Evolutionary conservation across 2,888 invertebrate species (phyloP), one percentile per base, ranked within the genome.

Genomic region (Drosophila basisetae): DNA sequence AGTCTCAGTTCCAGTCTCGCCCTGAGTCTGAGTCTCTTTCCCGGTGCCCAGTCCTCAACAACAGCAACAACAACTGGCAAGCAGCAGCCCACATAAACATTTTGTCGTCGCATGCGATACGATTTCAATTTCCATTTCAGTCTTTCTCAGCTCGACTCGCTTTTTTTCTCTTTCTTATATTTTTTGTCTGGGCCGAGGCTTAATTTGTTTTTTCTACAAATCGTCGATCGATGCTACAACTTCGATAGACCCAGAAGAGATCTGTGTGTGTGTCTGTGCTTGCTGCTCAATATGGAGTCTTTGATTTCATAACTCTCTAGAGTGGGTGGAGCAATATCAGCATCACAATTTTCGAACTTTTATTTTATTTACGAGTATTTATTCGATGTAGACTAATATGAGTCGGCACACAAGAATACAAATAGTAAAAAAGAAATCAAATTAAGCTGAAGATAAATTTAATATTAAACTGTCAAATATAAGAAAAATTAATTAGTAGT

Each of bases 151-250:
- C 60, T 70, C 79, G 79, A 78, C 77, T 49, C 73, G 55, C 64
- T 81, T 58, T 53, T 52, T 52, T 30, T 31, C 5, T 28, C 3
- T 28, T 39, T 37, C 41, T 4, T 41, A 16, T 47, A 25, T 13
- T 37, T 58, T 11, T 59, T 59, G 78, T 22, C 52, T 67, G 50
- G 41, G 50, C 72, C 60, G 75, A 56, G 49, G 82, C 71, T 82
- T 84, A 84, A 87, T 91, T 91, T 87, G 90, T 84, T 88, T 77
- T 73, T 78, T 71, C 76, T 80, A 91, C 86, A 87, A 89, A 86
- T 90, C 82, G 91, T 64, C 63, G 91, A 83, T 64, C 62, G 91
- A 83, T 90, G 78, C 73, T 78, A 73, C 59, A 69, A 39, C 61
- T 59, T 18, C 73, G 87, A 87, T 89, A 86, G 66, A 73, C 61